Evolutionary conservation across 2,888 invertebrate species (phyloP).

Genomic region (Leucania comma): DNA sequence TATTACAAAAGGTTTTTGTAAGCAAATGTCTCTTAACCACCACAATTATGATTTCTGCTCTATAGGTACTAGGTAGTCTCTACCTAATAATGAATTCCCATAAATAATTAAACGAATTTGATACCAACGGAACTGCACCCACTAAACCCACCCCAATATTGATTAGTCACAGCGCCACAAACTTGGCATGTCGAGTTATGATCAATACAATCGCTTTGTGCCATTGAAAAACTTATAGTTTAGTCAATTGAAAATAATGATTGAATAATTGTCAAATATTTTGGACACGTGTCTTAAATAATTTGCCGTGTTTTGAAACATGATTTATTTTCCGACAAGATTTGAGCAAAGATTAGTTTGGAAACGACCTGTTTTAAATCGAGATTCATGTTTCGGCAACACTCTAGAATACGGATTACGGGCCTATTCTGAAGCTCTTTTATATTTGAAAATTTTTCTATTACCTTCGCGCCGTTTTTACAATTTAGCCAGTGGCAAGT

Average conservation of each 20-base stretch:
- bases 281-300: not conserved
- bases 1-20: not conserved
- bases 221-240: slow-evolving; percentile 28
- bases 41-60: not conserved
- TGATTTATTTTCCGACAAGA: not conserved
- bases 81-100: slow-evolving; percentile 2
- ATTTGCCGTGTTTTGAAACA: not conserved
- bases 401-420: not conserved
- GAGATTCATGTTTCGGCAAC: not conserved
- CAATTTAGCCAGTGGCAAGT: no score
- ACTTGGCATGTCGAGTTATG: slow-evolving; percentile 55
- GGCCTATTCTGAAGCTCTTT: not conserved
- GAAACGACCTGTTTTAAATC: slow-evolving; percentile 15
- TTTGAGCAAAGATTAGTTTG: not conserved
- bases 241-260: slow-evolving; percentile 28
- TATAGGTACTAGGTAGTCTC: not conserved
- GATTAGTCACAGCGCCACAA: slow-evolving; percentile 55
- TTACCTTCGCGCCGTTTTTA: no score
- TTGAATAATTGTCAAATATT: not conserved
- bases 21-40: not conserved
- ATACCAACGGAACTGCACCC: slow-evolving; percentile 56
- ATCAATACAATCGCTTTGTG: slow-evolving; percentile 58
- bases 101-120: slow-evolving; percentile 42
- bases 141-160: slow-evolving; percentile 54
- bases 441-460: slow-evolving; percentile 9